Evolutionary conservation across 2,888 invertebrate species (phyloP).

Genomic region (Chymomyza caudatula): DNA sequence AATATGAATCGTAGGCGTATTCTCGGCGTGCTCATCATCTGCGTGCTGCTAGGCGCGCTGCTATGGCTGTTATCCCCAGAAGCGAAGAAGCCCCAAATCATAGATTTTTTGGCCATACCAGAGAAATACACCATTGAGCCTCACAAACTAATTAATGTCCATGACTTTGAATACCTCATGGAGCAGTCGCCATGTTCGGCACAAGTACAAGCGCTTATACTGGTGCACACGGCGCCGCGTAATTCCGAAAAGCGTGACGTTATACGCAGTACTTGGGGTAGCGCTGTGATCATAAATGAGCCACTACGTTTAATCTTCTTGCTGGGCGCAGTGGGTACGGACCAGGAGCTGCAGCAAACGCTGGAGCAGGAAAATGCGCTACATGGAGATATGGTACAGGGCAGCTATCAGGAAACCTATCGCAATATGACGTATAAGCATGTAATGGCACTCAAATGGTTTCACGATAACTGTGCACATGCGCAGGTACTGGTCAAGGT

Average conservation of each 20-base stretch:
- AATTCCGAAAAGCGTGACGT: slow-evolving; percentile 82
- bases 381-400: slow-evolving; percentile 86
- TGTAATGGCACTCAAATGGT: slow-evolving; percentile 89
- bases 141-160: slow-evolving; percentile 80
- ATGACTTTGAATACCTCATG: slow-evolving; percentile 82
- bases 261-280: slow-evolving; percentile 88
- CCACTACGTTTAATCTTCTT: slow-evolving; percentile 83
- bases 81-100: background rate
- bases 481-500: slow-evolving; percentile 86
- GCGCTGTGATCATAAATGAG: slow-evolving; percentile 77
- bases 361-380: slow-evolving; percentile 80
- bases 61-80: background rate
- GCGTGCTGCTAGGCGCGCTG: background rate
- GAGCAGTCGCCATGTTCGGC: slow-evolving; percentile 80
- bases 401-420: slow-evolving; percentile 87
- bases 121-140: slow-evolving; percentile 6
- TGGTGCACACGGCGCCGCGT: slow-evolving; percentile 84
- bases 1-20: background rate
- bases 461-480: slow-evolving; percentile 83
- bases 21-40: background rate
- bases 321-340: slow-evolving; percentile 80
- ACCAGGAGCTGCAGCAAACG: slow-evolving; percentile 72
- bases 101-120: background rate
- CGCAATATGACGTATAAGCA: slow-evolving; percentile 91
- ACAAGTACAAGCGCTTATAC: slow-evolving; percentile 81